phyloP scores from a whole-genome alignment of 2,888 invertebrate species.

The Dasysyrphus tricinctus region DNA sequence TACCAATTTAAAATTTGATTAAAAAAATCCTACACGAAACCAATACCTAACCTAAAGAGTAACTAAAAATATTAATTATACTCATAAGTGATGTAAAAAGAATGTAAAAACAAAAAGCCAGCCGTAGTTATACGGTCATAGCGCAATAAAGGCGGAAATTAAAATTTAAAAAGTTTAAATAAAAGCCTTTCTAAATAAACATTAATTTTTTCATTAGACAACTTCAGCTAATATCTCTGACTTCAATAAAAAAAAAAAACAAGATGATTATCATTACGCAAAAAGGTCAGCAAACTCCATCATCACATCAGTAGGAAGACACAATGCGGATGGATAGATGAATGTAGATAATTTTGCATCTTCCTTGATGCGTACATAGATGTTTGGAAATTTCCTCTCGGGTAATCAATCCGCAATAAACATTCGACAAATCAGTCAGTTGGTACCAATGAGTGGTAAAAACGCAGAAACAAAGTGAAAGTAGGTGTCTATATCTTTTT shows the following conservation, averaged over 20 bases:
- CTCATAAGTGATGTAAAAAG: not conserved
- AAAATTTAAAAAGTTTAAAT: not conserved
- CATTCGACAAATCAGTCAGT: not conserved
- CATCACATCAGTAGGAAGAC: not conserved
- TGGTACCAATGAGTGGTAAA: conserved; percentile 1
- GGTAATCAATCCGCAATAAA: conserved; percentile 11
- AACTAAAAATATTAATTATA: not conserved
- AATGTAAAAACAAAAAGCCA: not conserved
- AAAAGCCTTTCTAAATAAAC: conserved; percentile 2
- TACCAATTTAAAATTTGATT: too few relatives aligned
- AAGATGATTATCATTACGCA: conserved; percentile 4
- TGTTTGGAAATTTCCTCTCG: conserved; percentile 14
- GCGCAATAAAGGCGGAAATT: conserved; percentile 6
- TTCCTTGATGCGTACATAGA: conserved; percentile 19
- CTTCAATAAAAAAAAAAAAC: conserved; percentile 6
- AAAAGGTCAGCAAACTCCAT: conserved; percentile 26
- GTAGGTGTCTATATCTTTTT: not conserved
- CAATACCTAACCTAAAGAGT: not conserved
- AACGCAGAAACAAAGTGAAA: conserved; percentile 22
- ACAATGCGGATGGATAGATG: conserved; percentile 6
- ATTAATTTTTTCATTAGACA: conserved; percentile 20
- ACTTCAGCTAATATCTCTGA: not conserved
- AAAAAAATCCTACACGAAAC: not conserved
- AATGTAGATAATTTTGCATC: conserved; percentile 13
- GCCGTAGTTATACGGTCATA: not conserved